Conservation (phyloP, 2,113 vertebrate genomes). For the Pollimyrus isidori region DNA sequence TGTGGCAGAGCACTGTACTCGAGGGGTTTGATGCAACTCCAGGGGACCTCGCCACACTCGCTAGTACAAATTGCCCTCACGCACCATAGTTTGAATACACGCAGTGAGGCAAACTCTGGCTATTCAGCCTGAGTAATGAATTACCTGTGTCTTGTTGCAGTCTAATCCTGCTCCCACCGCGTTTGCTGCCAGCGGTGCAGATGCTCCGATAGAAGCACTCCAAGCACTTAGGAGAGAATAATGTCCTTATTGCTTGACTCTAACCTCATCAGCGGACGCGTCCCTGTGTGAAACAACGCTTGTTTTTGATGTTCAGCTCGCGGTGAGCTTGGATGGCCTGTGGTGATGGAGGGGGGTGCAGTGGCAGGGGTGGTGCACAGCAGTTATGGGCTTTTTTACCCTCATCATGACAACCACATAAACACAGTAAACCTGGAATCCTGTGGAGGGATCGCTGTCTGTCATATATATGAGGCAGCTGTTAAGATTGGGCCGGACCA, state of each 20-base stretch:
- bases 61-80: neutral
- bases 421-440: neutral
- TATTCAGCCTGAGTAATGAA: slow-evolving; percentile 6
- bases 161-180: neutral
- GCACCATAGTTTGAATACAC: neutral
- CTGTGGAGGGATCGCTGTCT: neutral
- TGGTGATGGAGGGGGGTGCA: too few species aligned
- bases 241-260: slow-evolving; percentile 8
- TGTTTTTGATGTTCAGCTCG: neutral
- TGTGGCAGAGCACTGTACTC: neutral
- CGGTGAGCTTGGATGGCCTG: neutral
- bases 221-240: neutral
- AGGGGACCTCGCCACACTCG: neutral
- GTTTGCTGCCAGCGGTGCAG: neutral
- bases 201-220: neutral
- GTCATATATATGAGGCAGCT: neutral
- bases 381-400: neutral
- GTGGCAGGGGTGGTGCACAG: neutral
- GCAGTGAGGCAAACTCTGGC: neutral
- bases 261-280: neutral
- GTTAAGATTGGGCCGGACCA: neutral
- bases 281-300: neutral
- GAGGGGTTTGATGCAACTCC: neutral
- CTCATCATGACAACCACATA: neutral
- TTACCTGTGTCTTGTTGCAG: neutral